These are phyloP conservation scores for Portevinia maculata DNA, from an alignment of 2,888 invertebrate genomes.

Conservation along the genomic window DNA sequence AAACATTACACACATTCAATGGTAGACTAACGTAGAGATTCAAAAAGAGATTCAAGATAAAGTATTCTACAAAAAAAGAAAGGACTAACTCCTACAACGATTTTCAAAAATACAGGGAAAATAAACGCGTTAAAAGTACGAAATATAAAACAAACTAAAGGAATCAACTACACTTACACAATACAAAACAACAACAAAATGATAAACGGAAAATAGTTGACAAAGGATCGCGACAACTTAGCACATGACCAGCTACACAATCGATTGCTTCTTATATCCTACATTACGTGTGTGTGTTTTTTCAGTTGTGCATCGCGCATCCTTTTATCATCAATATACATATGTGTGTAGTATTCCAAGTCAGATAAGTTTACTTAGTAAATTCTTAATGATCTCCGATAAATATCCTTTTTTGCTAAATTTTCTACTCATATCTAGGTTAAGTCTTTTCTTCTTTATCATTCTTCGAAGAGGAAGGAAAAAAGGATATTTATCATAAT, in stretches of 20 bases:
- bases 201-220: slow-evolving; percentile 6
- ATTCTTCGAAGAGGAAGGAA: slow-evolving; percentile 69
- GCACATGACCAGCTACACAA: slow-evolving; percentile 10
- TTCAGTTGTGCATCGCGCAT: not conserved
- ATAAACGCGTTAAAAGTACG: slow-evolving; percentile 24
- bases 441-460: slow-evolving; percentile 75
- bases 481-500: slow-evolving; percentile 78
- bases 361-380: slow-evolving; percentile 69
- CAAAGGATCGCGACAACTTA: slow-evolving; percentile 10
- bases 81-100: slow-evolving; percentile 7
- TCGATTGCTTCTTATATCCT: not conserved
- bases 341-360: slow-evolving; percentile 37
- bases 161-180: slow-evolving; percentile 35
- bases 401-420: slow-evolving; percentile 73
- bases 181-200: slow-evolving; percentile 3
- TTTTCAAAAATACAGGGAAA: slow-evolving; percentile 43
- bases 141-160: not conserved
- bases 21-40: slow-evolving; percentile 35
- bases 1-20: slow-evolving; percentile 28
- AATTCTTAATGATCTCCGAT: slow-evolving; percentile 73
- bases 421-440: slow-evolving; percentile 60
- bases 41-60: slow-evolving; percentile 2
- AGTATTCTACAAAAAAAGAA: slow-evolving; percentile 19
- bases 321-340: not conserved
- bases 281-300: not conserved